A percentile compares a stretch with the other conserved stretches of the same genome.
Conservation (phyloP, 2,888 invertebrate species). For the Periphyllus acericola region DNA sequence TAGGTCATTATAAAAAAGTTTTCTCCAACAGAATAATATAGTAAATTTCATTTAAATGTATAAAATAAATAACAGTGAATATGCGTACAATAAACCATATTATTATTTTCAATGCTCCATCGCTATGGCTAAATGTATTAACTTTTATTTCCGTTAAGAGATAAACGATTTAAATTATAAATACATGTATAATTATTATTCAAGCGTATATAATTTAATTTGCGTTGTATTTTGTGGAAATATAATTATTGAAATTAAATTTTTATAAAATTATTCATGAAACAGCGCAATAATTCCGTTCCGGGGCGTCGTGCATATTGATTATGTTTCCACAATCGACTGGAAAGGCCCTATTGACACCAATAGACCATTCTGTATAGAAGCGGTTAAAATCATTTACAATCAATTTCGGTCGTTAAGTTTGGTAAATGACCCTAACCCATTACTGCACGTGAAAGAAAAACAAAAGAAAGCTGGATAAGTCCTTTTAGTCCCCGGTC, state of each 20-base stretch:
- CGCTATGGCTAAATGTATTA: too few species aligned
- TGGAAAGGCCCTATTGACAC: neutral
- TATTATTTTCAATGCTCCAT: too few species aligned
- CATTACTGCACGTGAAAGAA: neutral
- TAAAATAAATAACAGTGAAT: too few species aligned
- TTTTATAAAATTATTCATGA: neutral
- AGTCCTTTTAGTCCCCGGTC: neutral
- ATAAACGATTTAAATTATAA: too few species aligned
- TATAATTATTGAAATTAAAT: neutral
- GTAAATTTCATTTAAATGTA: too few species aligned
- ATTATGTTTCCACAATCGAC: neutral
- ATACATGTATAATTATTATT: too few species aligned
- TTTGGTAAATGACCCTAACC: neutral
- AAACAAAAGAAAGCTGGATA: neutral
- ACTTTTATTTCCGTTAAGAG: too few species aligned
- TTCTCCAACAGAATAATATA: too few species aligned
- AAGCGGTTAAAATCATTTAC: neutral
- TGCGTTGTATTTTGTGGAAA: neutral
- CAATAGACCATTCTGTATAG: neutral
- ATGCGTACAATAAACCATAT: too few species aligned
- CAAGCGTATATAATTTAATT: too few species aligned
- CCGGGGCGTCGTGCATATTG: neutral
- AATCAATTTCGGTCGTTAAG: neutral
- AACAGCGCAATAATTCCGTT: neutral
- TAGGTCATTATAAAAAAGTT: too few species aligned